Evolutionary conservation across 2,797 vertebrate species (phyloP), one percentile per base, ranked within the genome.

Genomic region (Emydoidea blandingii): DNA sequence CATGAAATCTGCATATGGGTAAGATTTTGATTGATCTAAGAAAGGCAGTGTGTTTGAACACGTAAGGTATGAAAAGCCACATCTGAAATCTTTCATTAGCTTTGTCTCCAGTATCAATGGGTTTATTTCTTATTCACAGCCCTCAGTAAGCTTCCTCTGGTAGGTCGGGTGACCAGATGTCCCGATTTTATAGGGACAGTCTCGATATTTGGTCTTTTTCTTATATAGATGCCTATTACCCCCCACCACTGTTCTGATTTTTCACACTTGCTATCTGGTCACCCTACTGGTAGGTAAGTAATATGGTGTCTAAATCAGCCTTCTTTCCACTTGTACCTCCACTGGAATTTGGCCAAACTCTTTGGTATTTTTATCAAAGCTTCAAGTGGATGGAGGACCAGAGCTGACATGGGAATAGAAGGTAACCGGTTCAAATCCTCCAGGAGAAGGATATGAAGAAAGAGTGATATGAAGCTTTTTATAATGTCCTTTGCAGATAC

Each of bases 11-110:
- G 87, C 96, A 96, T 97, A 91, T 0, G 93, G 62, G 87, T 88
- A 95, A 95, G 78, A 91, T 92, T 97, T 96, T 96, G 93, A 93
- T 92, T 14, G 50, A 94, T 97, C 96, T 97, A 90, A 97, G 94
- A 94, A 95, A 97, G 90, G 21, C 90, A 96, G 57, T 96, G 95
- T 97, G 95, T 97, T 97, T 97, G 96, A 97, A 97, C 95, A 90
- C 68, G 93, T 88, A 88, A 83, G 86, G 86, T 96, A 97, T 96
- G 93, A 94, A 96, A 97, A 97, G 89, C 92, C 92, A 96, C 81
- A 95, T 97, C 97, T 97, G 92, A 96, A 96, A 96, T 97, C 93
- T 96, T 97, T 97, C 96, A 97, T 97, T 97, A 96, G 96, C 95
- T 97, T 94, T 87, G 90, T 96, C 90, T 94, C 91, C 94, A 94